Evolutionary conservation across 2,888 invertebrate genomes (phyloP).

Genomic region (Acrobasis consociella): DNA sequence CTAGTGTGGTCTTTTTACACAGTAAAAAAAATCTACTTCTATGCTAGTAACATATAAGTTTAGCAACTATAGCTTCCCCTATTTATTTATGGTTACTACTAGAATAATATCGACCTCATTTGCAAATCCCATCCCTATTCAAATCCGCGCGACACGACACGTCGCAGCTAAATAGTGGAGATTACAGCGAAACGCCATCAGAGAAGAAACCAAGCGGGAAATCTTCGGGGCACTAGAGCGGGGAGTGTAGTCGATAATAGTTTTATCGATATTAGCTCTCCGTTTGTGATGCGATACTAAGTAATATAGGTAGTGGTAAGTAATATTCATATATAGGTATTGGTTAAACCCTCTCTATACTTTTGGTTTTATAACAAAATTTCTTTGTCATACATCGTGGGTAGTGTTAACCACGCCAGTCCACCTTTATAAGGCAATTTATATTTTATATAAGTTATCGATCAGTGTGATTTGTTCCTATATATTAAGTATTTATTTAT

Average conservation of each 20-base stretch:
- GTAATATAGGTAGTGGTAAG: not conserved
- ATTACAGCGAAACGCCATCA: conserved; percentile 79
- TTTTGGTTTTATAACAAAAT: too few relatives aligned
- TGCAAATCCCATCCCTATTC: conserved; percentile 39
- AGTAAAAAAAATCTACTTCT: too few relatives aligned
- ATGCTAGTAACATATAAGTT: not conserved
- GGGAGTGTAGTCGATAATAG: conserved; percentile 23
- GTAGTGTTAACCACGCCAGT: too few relatives aligned
- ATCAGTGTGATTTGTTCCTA: too few relatives aligned
- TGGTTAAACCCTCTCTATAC: too few relatives aligned
- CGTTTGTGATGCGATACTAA: not conserved
- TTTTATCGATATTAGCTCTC: conserved; percentile 5
- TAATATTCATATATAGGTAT: too few relatives aligned
- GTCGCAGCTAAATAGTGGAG: conserved; percentile 61
- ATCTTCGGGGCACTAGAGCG: conserved; percentile 40
- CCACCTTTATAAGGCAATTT: too few relatives aligned
- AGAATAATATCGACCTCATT: conserved; percentile 27
- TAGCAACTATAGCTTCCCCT: not conserved
- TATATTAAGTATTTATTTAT: too few relatives aligned
- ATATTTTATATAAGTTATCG: too few relatives aligned
- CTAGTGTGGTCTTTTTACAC: too few relatives aligned
- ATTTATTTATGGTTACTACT: conserved; percentile 20
- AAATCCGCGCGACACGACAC: conserved; percentile 53
- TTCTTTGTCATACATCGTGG: too few relatives aligned
- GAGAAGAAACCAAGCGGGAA: conserved; percentile 53